These are phyloP conservation scores for Myotis daubentonii DNA, from an alignment of 2,797 vertebrate genomes.

Conservation along the genomic window DNA sequence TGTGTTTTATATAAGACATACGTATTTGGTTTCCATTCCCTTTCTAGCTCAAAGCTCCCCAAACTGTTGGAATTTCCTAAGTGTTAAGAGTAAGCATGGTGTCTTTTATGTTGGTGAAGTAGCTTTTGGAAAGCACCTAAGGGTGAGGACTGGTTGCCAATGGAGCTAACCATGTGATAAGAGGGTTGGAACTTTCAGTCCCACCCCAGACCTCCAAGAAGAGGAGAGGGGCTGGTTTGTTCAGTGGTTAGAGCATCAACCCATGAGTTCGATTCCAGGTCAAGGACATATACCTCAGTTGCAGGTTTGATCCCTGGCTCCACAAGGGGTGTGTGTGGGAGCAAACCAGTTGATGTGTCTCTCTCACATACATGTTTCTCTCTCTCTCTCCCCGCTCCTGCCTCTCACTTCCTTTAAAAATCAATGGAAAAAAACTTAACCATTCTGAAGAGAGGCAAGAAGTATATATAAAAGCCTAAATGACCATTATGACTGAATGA, in stretches of 20 bases:
- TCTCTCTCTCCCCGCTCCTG: too few relatives aligned
- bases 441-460: not conserved
- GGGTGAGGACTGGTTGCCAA: not conserved
- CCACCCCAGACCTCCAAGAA: not conserved
- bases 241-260: too few relatives aligned
- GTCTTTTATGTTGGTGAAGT: not conserved
- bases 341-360: too few relatives aligned
- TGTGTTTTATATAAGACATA: not conserved
- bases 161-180: not conserved
- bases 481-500: too few relatives aligned
- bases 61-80: not conserved
- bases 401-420: too few relatives aligned
- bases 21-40: not conserved
- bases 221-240: not conserved
- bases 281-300: too few relatives aligned
- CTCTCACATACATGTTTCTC: too few relatives aligned
- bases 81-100: not conserved
- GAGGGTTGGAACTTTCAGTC: not conserved
- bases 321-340: too few relatives aligned
- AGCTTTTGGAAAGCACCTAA: not conserved
- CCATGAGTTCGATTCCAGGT: too few relatives aligned
- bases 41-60: not conserved
- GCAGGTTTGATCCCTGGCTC: too few relatives aligned
- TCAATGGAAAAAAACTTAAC: not conserved
- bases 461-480: not conserved